A percentile compares a stretch with the other conserved stretches of the same genome.
Evolutionary conservation across 2,888 invertebrate species (phyloP).

Genomic region (Netelia inedita): DNA sequence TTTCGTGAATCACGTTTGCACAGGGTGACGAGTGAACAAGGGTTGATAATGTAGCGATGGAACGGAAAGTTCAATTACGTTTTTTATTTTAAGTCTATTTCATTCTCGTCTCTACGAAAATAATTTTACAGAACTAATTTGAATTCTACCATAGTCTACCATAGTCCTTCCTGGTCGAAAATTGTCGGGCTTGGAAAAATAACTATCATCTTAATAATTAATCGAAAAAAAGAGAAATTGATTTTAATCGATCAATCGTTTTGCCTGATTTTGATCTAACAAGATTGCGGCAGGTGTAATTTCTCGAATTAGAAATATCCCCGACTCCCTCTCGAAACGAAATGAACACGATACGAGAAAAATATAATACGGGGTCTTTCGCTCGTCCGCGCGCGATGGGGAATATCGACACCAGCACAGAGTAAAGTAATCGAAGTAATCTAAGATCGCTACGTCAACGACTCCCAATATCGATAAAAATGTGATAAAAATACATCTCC

Average conservation of each 20-base stretch:
- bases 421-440: constrained; percentile 64
- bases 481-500: background rate
- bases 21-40: constrained; percentile 36
- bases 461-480: constrained; percentile 65
- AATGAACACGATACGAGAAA: constrained; percentile 43
- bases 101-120: no score
- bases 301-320: background rate
- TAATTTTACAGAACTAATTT: no score
- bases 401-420: constrained; percentile 77
- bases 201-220: no score
- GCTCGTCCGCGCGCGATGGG: constrained; percentile 67
- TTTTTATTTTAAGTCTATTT: background rate
- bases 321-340: background rate
- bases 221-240: no score
- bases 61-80: background rate
- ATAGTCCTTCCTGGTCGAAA: no score
- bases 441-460: constrained; percentile 69
- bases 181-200: no score
- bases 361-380: constrained; percentile 45
- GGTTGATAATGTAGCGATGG: constrained; percentile 3
- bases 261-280: no score
- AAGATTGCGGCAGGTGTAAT: background rate
- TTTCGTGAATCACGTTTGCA: constrained; percentile 33
- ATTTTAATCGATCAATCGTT: no score
- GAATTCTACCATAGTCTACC: no score